phyloP scores from a whole-genome alignment of 2,113 vertebrate species.

The Charadrius vociferus region DNA sequence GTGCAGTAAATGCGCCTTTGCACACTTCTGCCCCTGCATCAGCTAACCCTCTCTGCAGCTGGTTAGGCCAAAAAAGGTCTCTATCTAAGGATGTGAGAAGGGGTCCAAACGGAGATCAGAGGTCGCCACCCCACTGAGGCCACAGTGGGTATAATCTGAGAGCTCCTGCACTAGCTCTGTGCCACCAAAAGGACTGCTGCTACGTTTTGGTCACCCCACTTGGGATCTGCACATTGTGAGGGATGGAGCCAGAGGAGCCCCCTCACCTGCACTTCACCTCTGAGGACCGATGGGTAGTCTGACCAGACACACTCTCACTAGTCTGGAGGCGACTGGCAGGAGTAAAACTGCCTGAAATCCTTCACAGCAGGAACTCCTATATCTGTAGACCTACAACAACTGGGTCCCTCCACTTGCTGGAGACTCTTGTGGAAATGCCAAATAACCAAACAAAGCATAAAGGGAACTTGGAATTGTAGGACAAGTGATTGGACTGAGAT shows the following conservation, averaged over 20 bases:
- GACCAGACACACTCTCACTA: neutral
- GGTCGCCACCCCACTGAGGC: neutral
- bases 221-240: neutral
- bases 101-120: neutral
- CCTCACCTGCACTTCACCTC: neutral
- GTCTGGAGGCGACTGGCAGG: neutral
- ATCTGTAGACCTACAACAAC: neutral
- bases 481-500: neutral
- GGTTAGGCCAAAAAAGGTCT: neutral
- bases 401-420: neutral
- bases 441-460: neutral
- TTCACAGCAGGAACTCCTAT: neutral
- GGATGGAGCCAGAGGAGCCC: neutral
- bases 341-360: neutral
- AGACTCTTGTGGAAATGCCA: neutral
- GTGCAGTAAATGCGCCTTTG: accelerated
- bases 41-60: accelerated
- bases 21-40: accelerated
- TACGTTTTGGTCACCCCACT: neutral
- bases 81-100: neutral
- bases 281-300: neutral
- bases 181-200: neutral
- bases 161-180: neutral
- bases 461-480: neutral
- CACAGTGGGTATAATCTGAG: neutral